Conservation (phyloP, 2,113 vertebrate genomes). For the Campylomormyrus numenius region DNA sequence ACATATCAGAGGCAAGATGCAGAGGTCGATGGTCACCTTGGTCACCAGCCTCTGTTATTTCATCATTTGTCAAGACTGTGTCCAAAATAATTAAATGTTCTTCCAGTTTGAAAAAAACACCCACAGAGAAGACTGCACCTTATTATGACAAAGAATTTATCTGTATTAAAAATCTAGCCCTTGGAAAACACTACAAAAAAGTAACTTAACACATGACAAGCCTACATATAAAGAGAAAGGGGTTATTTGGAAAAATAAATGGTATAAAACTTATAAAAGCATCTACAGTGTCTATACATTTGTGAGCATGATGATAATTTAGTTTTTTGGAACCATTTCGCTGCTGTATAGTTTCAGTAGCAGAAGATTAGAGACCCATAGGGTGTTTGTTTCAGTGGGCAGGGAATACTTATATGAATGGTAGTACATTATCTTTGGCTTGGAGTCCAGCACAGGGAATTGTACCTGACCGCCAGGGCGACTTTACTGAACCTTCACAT, state of each 20-base stretch:
- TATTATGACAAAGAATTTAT: neutral
- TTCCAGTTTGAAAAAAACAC: neutral
- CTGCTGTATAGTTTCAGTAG: neutral
- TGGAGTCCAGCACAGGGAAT: neutral
- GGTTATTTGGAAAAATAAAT: neutral
- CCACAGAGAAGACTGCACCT: neutral
- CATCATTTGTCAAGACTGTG: conserved; percentile 7
- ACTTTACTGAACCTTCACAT: neutral
- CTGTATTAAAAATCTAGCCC: conserved; percentile 9
- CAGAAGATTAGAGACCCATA: neutral
- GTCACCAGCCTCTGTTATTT: neutral
- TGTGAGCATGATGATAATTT: neutral
- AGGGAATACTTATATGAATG: neutral
- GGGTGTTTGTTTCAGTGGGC: neutral
- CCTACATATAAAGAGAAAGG: neutral
- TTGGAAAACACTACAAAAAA: neutral
- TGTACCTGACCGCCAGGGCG: neutral
- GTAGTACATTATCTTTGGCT: neutral
- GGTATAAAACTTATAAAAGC: neutral
- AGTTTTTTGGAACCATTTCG: neutral
- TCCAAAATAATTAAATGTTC: neutral
- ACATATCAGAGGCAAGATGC: neutral
- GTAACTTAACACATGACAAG: neutral
- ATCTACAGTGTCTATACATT: neutral
- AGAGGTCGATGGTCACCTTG: neutral